Base-by-base conservation (phyloP, 1,140 invertebrate genomes). In the Phortica variegata region DNA sequence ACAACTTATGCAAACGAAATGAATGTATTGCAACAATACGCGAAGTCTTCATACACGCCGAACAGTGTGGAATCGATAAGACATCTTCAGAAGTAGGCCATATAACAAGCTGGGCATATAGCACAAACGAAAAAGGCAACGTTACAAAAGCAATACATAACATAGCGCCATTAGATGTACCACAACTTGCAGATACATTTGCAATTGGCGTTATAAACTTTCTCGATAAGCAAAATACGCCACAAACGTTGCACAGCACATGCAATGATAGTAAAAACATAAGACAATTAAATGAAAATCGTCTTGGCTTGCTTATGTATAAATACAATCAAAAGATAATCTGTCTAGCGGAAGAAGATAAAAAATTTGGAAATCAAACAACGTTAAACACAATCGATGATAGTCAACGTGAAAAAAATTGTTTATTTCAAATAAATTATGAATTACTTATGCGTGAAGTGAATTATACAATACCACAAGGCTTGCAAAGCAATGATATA, bases 141-240 rank as follows among this genome's bases (percentile, higher is more conserved):
- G 56, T 52, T 6, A 49, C 58, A 1, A 68, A 65, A 39, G 49
- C 62, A 10, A 59, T 73, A 31, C 42, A 62, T n/a, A 58, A 73
- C 19, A 71, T 73, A 40, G 61, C 49, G 2, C 52, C 61, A 0
- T 50, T 73, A 19, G 54, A 73, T 50, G 34, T 44, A 3, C 40
- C 37, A n/a, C 43, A 65, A 1, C 41, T 73, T 16, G 66, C 71
- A 1, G 71, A 73, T 37, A 73, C 71, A 0, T 58, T 61, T 42
- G 45, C 62, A 17, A 65, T 73, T 39, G 47, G 66, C 9, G 70
- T 73, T n/a, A 73, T 69, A 7, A 73, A 73, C 47, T 73, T 73
- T 23, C 43, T 73, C 8, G 63, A 73, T 33, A 56, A 59, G 3
- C 19, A 57, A 16, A 55, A 70, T 15, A 12, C 54, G 32, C 42